A percentile compares a stretch with the other conserved stretches of the same genome.
These are phyloP conservation scores for Metalampra italica DNA, from an alignment of 2,888 invertebrate species.

Conservation along the genomic window DNA sequence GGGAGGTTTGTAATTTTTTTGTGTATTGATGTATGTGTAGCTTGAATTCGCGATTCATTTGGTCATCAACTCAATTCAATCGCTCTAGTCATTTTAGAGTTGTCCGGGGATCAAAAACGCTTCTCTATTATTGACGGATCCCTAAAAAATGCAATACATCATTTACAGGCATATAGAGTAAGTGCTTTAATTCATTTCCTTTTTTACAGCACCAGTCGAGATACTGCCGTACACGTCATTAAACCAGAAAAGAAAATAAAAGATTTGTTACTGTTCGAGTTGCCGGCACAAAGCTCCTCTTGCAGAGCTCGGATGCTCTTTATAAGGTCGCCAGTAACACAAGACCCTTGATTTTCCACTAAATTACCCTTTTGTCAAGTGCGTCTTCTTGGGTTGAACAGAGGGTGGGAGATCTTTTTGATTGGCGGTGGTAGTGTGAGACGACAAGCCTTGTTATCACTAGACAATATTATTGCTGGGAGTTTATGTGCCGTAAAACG, in stretches of 20 bases:
- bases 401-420: constrained; percentile 19
- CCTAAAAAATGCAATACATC: too few relatives aligned
- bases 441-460: constrained; percentile 43
- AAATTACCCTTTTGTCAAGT: constrained; percentile 19
- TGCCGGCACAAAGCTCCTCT: constrained; percentile 31
- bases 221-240: constrained; percentile 31
- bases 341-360: constrained; percentile 19
- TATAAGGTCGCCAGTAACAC: constrained; percentile 22
- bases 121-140: too few relatives aligned
- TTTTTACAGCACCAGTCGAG: constrained; percentile 18
- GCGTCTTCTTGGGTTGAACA: neutral
- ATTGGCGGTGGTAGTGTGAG: constrained; percentile 28
- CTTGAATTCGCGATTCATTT: too few relatives aligned
- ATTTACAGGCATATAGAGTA: too few relatives aligned
- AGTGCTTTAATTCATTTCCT: neutral
- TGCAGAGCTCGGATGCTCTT: constrained; percentile 24
- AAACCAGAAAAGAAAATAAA: constrained; percentile 38
- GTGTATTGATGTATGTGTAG: too few relatives aligned
- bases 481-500: constrained; percentile 48
- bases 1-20: too few relatives aligned
- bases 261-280: constrained; percentile 38
- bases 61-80: too few relatives aligned
- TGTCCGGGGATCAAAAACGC: too few relatives aligned
- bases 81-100: too few relatives aligned
- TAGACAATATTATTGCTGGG: constrained; percentile 32